These are phyloP conservation scores for Lasioglossum vierecki DNA, from an alignment of 2,888 invertebrate species.

Conservation along the genomic window DNA sequence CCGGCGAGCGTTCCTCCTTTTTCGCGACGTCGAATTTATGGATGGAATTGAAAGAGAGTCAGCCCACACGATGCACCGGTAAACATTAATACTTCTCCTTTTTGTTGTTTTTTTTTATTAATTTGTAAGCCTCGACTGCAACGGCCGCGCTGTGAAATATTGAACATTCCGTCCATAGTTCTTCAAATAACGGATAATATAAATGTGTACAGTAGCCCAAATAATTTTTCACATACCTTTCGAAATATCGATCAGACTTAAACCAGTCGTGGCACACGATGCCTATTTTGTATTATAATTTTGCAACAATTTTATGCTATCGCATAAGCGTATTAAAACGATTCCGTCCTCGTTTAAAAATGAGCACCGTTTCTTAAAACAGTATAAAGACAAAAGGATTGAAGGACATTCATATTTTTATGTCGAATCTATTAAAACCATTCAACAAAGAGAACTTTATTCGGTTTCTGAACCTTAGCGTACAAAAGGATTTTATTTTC, in stretches of 20 bases:
- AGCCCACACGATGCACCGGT: neutral
- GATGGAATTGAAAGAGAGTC: slow-evolving; percentile 35
- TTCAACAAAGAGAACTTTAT: neutral
- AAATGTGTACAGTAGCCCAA: neutral
- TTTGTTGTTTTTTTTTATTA: neutral
- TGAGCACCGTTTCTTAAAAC: no score
- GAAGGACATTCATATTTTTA: neutral
- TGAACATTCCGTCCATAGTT: neutral
- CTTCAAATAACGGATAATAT: neutral
- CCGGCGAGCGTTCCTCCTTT: neutral
- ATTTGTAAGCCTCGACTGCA: neutral
- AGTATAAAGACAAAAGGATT: neutral
- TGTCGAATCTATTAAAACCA: neutral
- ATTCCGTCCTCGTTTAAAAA: no score
- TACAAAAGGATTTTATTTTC: neutral
- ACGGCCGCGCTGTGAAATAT: neutral
- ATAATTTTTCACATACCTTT: neutral
- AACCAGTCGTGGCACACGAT: neutral
- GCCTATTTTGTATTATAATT: neutral
- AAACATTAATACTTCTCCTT: neutral
- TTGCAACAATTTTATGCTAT: no score
- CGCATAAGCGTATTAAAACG: no score
- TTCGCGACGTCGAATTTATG: slow-evolving; percentile 20
- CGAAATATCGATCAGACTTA: neutral
- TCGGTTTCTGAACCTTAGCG: neutral